Base-by-base conservation (phyloP, 2,888 invertebrate genomes). In the Noctua janthina region DNA sequence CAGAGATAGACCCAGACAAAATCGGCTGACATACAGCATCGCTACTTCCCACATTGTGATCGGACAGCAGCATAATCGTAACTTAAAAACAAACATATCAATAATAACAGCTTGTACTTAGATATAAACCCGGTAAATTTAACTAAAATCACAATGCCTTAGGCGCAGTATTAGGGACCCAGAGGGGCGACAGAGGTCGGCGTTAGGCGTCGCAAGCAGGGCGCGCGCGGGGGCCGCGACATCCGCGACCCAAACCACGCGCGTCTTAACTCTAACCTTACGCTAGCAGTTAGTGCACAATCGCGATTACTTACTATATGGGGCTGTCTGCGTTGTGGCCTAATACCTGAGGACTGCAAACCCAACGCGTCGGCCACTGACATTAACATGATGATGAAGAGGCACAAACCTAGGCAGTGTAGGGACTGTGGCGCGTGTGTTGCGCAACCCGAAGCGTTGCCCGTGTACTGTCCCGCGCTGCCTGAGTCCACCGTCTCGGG, bases 361-460 rank as follows among this genome's bases (percentile, higher is more conserved):
- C 85, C 85, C 86, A 93, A 92, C 91, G 93, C 92, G 84, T 94
- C 93, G 91, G 93, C 93, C 92, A 90, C 90, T 80, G 93, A 93
- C 88, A 96, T 91, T 88, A 96, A 90, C 90, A 96, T 90, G 91
- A 97, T 91, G 90, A 97, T 92, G 86, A 96, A 92, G 85, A 97
- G 93, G 90, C 96, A 97, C 97, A 97, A 97, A 97, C 97, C 97
- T 97, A 97, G 91, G 93, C 97, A 97, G 90, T 95, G 95, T 6
- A 95, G 93, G 20, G 96, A 92, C 62, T 93, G 92, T n/a, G 96
- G 91, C 49, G 95, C 93, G 87, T 90, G 93, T 8, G 95, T 94
- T 11, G 94, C 89, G 90, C 97, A 97, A 7, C 96, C 96, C 56
- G 92, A 88, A 17, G 91, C 77, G 83, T 90, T 92, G 79, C 92